A percentile compares a stretch with the other conserved stretches of the same genome.
phyloP scores from a whole-genome alignment of 2,113 vertebrate species.

The Poeciliopsis turrubarensis region DNA sequence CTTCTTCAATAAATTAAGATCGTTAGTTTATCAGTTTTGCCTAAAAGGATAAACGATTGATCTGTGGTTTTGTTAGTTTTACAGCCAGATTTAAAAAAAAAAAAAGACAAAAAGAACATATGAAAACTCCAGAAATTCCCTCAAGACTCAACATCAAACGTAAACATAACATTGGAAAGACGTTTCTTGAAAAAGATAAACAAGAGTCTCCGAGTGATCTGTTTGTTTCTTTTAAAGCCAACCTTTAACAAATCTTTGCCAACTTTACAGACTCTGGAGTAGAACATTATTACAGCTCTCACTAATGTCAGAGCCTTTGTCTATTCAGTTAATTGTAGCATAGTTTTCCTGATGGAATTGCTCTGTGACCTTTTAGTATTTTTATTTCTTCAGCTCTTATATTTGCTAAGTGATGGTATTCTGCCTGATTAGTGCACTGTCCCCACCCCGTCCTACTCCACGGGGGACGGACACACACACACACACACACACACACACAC shows the following conservation, averaged over 20 bases:
- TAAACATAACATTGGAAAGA: neutral
- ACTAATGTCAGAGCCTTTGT: constrained; percentile 70
- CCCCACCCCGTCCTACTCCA: constrained; percentile 19
- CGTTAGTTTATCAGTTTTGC: neutral
- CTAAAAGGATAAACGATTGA: neutral
- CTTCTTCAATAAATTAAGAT: neutral
- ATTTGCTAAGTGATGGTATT: constrained; percentile 77
- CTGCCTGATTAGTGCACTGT: constrained; percentile 65
- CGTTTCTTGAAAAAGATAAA: constrained; percentile 11
- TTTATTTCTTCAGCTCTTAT: constrained; percentile 71
- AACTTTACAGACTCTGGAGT: constrained; percentile 49
- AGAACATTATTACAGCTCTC: constrained; percentile 64
- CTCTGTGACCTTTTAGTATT: constrained; percentile 75
- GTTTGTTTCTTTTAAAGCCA: constrained; percentile 61
- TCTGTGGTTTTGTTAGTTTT: neutral
- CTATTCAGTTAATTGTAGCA: constrained; percentile 75
- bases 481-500: constrained; percentile 28
- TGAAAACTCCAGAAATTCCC: constrained; percentile 10
- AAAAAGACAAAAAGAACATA: neutral
- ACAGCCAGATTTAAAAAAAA: neutral
- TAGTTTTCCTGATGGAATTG: constrained; percentile 71
- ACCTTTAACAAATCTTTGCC: constrained; percentile 64
- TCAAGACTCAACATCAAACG: constrained; percentile 6
- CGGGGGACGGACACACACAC: constrained; percentile 25
- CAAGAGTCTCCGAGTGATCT: constrained; percentile 33